Evolutionary conservation across 2,888 invertebrate species (phyloP), one percentile per base, ranked within the genome.

Genomic region (Noctua pronuba): DNA sequence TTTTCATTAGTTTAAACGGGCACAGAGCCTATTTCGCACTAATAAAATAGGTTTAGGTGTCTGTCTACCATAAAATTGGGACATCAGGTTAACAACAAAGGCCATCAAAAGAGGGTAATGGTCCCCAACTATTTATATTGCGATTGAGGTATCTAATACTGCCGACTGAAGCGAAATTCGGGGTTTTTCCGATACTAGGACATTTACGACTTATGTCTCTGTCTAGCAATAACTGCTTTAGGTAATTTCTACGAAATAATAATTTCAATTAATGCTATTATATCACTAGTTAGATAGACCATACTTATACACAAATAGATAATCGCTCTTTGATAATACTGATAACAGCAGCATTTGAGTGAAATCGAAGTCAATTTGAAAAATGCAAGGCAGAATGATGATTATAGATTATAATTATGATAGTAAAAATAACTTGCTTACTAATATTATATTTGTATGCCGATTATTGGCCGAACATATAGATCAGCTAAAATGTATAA

Each of bases 91-190:
- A 38, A 64, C 71, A 77, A 78, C 52, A 64, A 55, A 64, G 35
- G 52, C 62, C 35, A 78, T 71, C 28, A 70, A 70, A 77, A 71
- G 44, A 71, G 28, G 44, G 62, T 77, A 62, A 70, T 77, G 62
- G 41, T 77, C 28, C 52, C 44, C 28, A 77, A 70, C 77, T 64
- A 78, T 77, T 71, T 52, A 70, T 78, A 77, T 77, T 70, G 44
- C 52, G n/a, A 70, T 52, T 77, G 60, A 65, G 60, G 41, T 69
- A 41, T 52, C 49, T n/a, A 62, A 69, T 49, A 64, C 6, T 77
- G 62, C 35, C n/a, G 62, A 64, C 18, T 16, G 28, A 11, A 49
- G 18, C 35, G 18, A 8, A 10, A 38, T n/a, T 62, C 16, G 7
- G 6, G 52, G 10, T 10, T 28, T 24, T 44, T 18, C 49, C 24